phyloP scores from a whole-genome alignment of 2,888 invertebrate species.

The Amaurobius ferox region DNA sequence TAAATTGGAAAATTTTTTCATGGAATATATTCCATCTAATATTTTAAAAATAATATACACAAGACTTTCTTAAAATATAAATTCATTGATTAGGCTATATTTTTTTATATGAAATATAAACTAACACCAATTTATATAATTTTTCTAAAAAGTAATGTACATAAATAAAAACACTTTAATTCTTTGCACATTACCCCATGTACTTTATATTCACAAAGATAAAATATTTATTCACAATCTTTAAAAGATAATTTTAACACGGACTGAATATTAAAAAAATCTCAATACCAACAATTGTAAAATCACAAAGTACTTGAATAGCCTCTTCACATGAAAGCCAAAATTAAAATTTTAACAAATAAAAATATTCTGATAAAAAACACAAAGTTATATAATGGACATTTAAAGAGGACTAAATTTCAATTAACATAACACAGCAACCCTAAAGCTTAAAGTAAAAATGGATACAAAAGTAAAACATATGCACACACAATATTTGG shows the following conservation, averaged over 20 bases:
- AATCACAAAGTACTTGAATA: background rate
- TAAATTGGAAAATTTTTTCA: background rate
- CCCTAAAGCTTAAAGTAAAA: conserved; percentile 20
- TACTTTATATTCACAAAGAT: background rate
- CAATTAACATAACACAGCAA: background rate
- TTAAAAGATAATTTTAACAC: background rate
- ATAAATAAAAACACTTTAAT: background rate
- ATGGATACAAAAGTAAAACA: conserved; percentile 43
- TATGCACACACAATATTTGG: conserved; percentile 48
- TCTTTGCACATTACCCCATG: conserved; percentile 3
- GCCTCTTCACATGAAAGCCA: background rate
- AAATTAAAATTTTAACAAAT: background rate
- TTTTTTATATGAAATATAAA: background rate
- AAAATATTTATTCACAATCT: conserved; percentile 11
- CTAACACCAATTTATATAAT: background rate
- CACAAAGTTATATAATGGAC: too few relatives aligned
- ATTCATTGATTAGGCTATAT: background rate
- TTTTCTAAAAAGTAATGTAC: background rate
- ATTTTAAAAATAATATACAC: background rate
- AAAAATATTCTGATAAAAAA: background rate
- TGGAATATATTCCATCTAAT: background rate
- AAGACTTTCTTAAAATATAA: background rate
- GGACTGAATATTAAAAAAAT: background rate
- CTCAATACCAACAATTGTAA: background rate
- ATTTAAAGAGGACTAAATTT: background rate